A percentile compares a stretch with the other conserved stretches of the same genome.
Evolutionary conservation across 2,888 invertebrate species (phyloP).

Genomic region (Apeira syringaria): DNA sequence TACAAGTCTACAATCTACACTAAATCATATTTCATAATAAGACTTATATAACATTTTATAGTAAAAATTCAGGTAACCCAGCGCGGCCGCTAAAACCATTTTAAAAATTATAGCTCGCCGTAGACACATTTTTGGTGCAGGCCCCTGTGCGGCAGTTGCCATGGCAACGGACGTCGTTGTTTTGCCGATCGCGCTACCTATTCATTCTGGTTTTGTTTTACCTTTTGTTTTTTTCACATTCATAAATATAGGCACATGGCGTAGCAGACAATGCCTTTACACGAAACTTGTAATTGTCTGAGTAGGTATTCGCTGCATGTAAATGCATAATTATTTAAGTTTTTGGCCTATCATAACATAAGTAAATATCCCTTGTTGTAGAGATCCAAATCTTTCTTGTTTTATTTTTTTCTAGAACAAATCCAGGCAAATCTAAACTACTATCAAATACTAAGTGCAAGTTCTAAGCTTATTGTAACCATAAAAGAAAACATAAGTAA

Average conservation of each 20-base stretch:
- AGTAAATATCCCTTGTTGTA: no score
- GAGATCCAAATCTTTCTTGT: no score
- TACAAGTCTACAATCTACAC: no score
- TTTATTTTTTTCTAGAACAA: no score
- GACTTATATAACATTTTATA: conserved; percentile 1
- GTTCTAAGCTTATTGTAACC: no score
- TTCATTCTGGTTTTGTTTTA: conserved; percentile 51
- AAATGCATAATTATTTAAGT: no score
- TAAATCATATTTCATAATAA: no score
- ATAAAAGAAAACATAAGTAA: no score
- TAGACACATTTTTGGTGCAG: conserved; percentile 52
- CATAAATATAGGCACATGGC: conserved; percentile 48
- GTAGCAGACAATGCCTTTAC: conserved; percentile 53
- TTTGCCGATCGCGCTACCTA: conserved; percentile 71
- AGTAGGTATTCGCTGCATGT: no score
- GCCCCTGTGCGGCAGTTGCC: conserved; percentile 65
- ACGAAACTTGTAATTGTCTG: conserved; percentile 41
- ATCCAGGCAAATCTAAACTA: no score
- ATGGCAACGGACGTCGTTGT: conserved; percentile 72
- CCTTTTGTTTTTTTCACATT: conserved; percentile 55
- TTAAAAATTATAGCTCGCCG: conserved; percentile 34
- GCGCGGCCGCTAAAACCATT: conserved; percentile 18
- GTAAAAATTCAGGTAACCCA: conserved; percentile 7
- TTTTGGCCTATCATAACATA: no score
- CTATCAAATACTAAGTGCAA: no score